Conservation (phyloP, 2,797 vertebrate genomes). For the Cirrhinus molitorella region DNA sequence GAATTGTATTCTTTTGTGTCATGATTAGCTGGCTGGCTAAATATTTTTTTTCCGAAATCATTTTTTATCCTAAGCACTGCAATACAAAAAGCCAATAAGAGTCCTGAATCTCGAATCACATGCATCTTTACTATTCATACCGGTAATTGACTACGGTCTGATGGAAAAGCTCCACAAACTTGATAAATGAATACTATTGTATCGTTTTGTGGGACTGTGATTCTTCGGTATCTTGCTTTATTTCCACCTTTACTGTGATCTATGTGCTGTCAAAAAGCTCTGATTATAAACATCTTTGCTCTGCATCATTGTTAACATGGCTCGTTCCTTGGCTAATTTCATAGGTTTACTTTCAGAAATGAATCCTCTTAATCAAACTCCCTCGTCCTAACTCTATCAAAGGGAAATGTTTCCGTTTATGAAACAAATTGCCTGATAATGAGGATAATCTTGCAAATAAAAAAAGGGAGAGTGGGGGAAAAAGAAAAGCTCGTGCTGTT, state of each 20-base stretch:
- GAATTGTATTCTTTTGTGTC: not conserved
- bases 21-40: not conserved
- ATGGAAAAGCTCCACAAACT: conserved; percentile 56
- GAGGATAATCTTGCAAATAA: conserved; percentile 79
- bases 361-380: conserved; percentile 92
- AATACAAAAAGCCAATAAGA: conserved; percentile 16
- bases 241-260: conserved; percentile 62
- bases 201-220: conserved; percentile 57
- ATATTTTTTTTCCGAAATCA: not conserved
- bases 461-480: conserved; percentile 46
- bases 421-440: conserved; percentile 92
- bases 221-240: conserved; percentile 59
- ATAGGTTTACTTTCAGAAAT: conserved; percentile 92
- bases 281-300: conserved; percentile 63
- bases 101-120: conserved; percentile 18
- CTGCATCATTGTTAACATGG: conserved; percentile 81
- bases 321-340: conserved; percentile 90
- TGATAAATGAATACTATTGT: conserved; percentile 60
- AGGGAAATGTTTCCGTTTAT: conserved; percentile 81
- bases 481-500: conserved; percentile 65
- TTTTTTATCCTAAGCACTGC: not conserved
- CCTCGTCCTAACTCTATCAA: conserved; percentile 88
- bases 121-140: conserved; percentile 53
- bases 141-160: conserved; percentile 58
- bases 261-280: conserved; percentile 59